These are phyloP conservation scores for Halocaridina rubra DNA, from an alignment of 2,888 invertebrate genomes.

Conservation along the genomic window DNA sequence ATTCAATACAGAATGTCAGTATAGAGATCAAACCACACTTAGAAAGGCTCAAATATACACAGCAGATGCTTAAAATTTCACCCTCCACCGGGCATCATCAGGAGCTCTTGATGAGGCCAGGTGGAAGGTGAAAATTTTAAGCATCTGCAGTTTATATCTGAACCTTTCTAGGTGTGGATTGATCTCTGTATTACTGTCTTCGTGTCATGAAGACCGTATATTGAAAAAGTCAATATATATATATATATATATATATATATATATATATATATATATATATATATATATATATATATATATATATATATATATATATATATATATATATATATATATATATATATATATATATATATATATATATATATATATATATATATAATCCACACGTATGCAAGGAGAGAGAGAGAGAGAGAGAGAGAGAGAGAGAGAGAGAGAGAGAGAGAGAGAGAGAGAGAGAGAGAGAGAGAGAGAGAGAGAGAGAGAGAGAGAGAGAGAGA, in stretches of 20 bases:
- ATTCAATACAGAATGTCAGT: no score
- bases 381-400: not conserved
- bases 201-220: not conserved
- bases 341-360: not conserved
- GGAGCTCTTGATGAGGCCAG: no score
- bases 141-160: no score
- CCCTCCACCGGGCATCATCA: no score
- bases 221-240: not conserved
- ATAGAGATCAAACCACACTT: no score
- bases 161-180: no score
- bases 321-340: not conserved
- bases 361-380: not conserved
- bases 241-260: not conserved
- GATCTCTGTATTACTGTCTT: no score
- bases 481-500: not conserved
- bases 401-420: not conserved
- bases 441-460: slow-evolving; percentile 35
- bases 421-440: slow-evolving; percentile 22
- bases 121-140: no score
- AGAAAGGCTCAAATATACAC: no score
- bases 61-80: no score
- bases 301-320: not conserved
- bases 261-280: not conserved
- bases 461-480: slow-evolving; percentile 19
- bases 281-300: not conserved